phyloP scores from a whole-genome alignment of 2,888 invertebrate species.

The Tanypteryx hageni region DNA sequence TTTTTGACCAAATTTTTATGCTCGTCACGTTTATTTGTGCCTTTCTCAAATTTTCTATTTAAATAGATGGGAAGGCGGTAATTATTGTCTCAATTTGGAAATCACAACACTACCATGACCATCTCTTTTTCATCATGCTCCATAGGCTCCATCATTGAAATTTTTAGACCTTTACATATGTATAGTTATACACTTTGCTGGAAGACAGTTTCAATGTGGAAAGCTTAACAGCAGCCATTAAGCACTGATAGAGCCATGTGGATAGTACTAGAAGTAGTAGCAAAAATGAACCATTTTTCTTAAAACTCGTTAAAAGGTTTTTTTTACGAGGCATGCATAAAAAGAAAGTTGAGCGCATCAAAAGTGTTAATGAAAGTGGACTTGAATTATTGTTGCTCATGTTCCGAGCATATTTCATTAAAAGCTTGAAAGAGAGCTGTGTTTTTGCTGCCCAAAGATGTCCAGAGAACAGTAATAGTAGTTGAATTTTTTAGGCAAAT shows the following conservation, averaged over 20 bases:
- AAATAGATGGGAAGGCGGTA: not conserved
- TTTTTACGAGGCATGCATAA: not conserved
- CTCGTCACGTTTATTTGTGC: too few relatives aligned
- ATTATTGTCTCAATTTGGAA: not conserved
- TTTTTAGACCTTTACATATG: not conserved
- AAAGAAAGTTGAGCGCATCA: not conserved
- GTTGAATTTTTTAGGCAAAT: too few relatives aligned
- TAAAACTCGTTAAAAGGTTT: not conserved
- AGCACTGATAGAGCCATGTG: not conserved
- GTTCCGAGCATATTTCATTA: not conserved
- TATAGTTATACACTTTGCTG: not conserved
- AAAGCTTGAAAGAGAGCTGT: not conserved
- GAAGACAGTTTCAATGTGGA: not conserved
- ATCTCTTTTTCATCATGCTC: not conserved
- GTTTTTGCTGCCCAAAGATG: too few relatives aligned
- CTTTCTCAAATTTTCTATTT: too few relatives aligned
- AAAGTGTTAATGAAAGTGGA: not conserved
- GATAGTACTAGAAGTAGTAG: not conserved
- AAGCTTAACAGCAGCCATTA: not conserved
- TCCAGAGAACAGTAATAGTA: too few relatives aligned
- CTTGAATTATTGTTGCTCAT: not conserved
- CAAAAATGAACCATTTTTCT: not conserved
- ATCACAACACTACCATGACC: not conserved
- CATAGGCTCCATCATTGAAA: not conserved
- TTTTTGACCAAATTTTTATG: too few relatives aligned